Percentiles rank a stretch among this genome's conserved stretches.
Conservation (phyloP, 2,888 invertebrate species). For the Gastrophysa polygoni region DNA sequence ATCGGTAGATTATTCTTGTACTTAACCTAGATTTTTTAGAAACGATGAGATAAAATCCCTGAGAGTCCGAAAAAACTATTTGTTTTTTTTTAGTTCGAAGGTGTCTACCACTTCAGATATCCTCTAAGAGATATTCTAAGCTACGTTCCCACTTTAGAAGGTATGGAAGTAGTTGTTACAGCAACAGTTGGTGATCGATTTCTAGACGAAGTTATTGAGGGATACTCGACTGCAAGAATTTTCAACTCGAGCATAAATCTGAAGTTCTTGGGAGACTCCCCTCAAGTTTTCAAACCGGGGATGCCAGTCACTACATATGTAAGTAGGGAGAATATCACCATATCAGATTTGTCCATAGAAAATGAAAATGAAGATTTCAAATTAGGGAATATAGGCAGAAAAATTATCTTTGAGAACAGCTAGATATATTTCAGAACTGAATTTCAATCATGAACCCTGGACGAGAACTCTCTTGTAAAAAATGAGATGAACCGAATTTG, state of each 20-base stretch:
- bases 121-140: slow-evolving; percentile 79
- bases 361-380: not conserved
- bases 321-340: slow-evolving; percentile 53
- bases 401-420: too few species aligned
- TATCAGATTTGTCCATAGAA: not conserved
- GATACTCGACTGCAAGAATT: slow-evolving; percentile 85
- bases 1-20: too few species aligned
- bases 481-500: too few species aligned
- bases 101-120: slow-evolving; percentile 86
- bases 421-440: too few species aligned
- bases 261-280: slow-evolving; percentile 85
- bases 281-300: slow-evolving; percentile 93
- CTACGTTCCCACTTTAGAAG: slow-evolving; percentile 70
- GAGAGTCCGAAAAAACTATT: too few species aligned
- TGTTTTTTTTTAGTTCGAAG: slow-evolving; percentile 72
- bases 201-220: slow-evolving; percentile 83
- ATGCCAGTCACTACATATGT: slow-evolving; percentile 90
- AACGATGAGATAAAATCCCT: too few species aligned
- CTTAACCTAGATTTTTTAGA: too few species aligned
- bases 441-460: too few species aligned
- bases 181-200: slow-evolving; percentile 89
- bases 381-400: too few species aligned
- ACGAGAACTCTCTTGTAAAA: too few species aligned
- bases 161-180: slow-evolving; percentile 81
- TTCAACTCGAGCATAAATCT: slow-evolving; percentile 86